A percentile compares a stretch with the other conserved stretches of the same genome.
phyloP scores from a whole-genome alignment of 1,140 invertebrate species.

The Atopsyche davidsoni region DNA sequence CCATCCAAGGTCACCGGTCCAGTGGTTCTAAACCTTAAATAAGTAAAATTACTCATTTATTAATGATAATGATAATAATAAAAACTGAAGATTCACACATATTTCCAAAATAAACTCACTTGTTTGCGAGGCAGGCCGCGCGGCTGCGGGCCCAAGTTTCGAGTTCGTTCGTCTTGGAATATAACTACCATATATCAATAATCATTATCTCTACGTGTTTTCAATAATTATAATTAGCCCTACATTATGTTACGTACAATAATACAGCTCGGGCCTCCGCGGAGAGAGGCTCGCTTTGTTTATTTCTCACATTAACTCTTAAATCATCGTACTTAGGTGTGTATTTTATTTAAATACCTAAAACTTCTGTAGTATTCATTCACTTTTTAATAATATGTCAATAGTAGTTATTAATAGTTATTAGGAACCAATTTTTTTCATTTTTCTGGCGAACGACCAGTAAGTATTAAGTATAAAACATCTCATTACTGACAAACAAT shows the following conservation, averaged over 20 bases:
- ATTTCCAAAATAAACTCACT: slow-evolving; percentile 66
- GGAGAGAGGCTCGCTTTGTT: slow-evolving; percentile 11
- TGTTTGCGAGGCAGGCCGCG: slow-evolving; percentile 61
- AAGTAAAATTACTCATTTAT: slow-evolving; percentile 26
- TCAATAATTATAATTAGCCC: slow-evolving; percentile 30
- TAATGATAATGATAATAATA: slow-evolving; percentile 29
- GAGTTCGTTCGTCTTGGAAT: slow-evolving; percentile 62
- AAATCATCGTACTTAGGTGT: slow-evolving; percentile 30
- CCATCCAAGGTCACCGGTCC: not conserved
- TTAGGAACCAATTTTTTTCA: slow-evolving; percentile 47
- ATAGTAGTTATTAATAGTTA: slow-evolving; percentile 45
- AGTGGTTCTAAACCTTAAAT: slow-evolving; percentile 18
- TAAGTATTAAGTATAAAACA: slow-evolving; percentile 31
- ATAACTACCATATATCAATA: slow-evolving; percentile 31
- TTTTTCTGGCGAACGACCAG: slow-evolving; percentile 34
- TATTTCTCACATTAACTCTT: slow-evolving; percentile 30
- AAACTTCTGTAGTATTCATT: slow-evolving; percentile 32
- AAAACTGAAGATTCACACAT: slow-evolving; percentile 63
- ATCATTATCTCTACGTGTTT: slow-evolving; percentile 31
- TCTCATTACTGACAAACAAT: slow-evolving; percentile 25
- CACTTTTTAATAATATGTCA: slow-evolving; percentile 42
- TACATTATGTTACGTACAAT: slow-evolving; percentile 32
- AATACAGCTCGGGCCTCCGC: slow-evolving; percentile 27
- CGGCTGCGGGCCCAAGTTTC: slow-evolving; percentile 58
- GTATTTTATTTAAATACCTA: slow-evolving; percentile 29